phyloP scores from a whole-genome alignment of 2,113 vertebrate species.

The Oenanthe melanoleuca region DNA sequence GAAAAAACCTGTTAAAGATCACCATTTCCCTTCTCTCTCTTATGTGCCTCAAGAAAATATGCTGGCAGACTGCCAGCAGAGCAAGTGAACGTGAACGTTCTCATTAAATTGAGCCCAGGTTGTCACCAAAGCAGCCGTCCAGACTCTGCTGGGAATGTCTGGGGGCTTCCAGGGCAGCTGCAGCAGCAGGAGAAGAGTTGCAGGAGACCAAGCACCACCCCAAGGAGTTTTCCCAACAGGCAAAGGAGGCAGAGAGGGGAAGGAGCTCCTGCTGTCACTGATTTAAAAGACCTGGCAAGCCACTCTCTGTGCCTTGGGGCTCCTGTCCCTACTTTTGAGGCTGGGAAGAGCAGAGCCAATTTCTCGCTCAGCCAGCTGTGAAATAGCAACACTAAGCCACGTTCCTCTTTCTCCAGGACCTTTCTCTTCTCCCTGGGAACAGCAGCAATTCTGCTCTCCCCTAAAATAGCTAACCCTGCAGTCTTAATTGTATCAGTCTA shows the following conservation, averaged over 20 bases:
- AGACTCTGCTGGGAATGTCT: slow-evolving; percentile 55
- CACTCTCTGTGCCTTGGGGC: neutral
- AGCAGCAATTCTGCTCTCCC: neutral
- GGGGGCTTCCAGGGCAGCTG: slow-evolving; percentile 26
- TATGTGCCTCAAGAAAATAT: slow-evolving; percentile 54
- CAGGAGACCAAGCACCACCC: neutral
- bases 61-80: neutral
- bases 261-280: neutral
- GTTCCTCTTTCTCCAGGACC: neutral
- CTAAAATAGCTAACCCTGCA: neutral
- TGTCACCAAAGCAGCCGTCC: slow-evolving; percentile 46
- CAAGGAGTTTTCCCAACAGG: neutral
- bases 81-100: slow-evolving; percentile 54
- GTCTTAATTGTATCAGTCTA: neutral
- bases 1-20: slow-evolving; percentile 25
- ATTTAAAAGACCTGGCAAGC: slow-evolving; percentile 7
- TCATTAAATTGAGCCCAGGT: slow-evolving; percentile 53
- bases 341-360: neutral
- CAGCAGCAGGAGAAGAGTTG: neutral
- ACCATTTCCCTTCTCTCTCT: slow-evolving; percentile 53
- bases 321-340: neutral
- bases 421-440: neutral
- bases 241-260: neutral
- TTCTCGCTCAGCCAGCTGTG: neutral
- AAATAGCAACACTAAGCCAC: neutral